phyloP scores from a whole-genome alignment of 2,888 invertebrate species.

The Chalcis sispes region DNA sequence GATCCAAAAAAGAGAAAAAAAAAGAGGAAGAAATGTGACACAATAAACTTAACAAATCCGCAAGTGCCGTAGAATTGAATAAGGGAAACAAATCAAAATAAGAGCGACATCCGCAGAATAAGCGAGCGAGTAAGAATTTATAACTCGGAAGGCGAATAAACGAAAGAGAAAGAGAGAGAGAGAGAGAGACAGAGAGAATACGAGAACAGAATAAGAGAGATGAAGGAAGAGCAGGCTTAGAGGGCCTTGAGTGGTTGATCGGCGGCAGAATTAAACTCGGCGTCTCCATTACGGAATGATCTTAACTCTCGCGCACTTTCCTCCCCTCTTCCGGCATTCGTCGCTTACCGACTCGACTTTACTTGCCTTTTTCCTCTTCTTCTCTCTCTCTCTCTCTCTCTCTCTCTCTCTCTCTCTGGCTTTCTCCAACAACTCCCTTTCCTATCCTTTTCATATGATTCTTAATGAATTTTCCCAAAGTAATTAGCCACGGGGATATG shows the following conservation, averaged over 20 bases:
- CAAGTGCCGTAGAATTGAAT: conserved; percentile 25
- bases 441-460: conserved; percentile 59
- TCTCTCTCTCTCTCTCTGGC: not conserved
- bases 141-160: conserved; percentile 34
- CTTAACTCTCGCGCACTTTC: conserved; percentile 58
- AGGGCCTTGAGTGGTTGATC: conserved; percentile 64
- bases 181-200: conserved; percentile 15
- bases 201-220: conserved; percentile 13
- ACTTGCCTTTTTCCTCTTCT: not conserved
- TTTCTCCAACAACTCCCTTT: not conserved
- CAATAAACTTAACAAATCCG: conserved; percentile 15
- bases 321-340: conserved; percentile 35
- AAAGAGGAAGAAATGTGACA: not conserved
- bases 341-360: conserved; percentile 4
- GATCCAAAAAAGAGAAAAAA: not conserved
- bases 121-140: conserved; percentile 27
- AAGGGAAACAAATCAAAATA: conserved; percentile 42
- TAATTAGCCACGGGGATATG: conserved; percentile 66
- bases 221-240: conserved; percentile 55
- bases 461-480: conserved; percentile 72
- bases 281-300: conserved; percentile 63
- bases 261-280: conserved; percentile 65
- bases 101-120: conserved; percentile 37
- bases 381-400: conserved; percentile 3
- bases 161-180: not conserved